phyloP scores from a whole-genome alignment of 2,797 vertebrate genomes.

The Arnoldichthys spilopterus region DNA sequence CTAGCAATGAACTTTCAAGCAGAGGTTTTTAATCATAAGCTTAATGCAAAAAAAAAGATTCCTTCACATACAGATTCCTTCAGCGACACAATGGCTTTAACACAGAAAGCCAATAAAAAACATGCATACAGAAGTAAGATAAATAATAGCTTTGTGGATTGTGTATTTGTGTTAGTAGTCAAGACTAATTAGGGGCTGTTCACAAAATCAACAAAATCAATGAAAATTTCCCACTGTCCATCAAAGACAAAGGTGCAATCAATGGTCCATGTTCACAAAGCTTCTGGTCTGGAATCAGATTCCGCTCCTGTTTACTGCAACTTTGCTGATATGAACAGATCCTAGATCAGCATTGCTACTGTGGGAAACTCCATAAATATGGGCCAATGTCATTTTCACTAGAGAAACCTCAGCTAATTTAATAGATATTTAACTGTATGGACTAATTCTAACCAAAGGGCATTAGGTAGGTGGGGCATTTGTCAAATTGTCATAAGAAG shows the following conservation, averaged over 20 bases:
- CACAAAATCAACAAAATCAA: conserved; percentile 20
- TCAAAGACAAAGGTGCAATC: conserved; percentile 25
- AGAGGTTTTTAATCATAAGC: background rate
- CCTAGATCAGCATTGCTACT: too few relatives aligned
- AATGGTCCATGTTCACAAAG: background rate
- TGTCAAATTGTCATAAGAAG: background rate
- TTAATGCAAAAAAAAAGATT: too few relatives aligned
- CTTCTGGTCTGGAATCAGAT: too few relatives aligned
- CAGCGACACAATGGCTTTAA: background rate
- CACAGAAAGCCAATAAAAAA: background rate
- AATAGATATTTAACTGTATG: background rate
- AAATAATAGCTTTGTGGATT: conserved; percentile 2
- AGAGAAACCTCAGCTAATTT: conserved; percentile 8
- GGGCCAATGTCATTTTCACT: conserved; percentile 1
- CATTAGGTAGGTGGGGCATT: background rate
- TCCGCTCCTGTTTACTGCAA: too few relatives aligned
- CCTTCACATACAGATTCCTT: background rate
- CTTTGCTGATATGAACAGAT: too few relatives aligned
- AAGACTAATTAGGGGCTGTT: background rate
- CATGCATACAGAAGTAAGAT: background rate
- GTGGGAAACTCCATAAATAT: too few relatives aligned
- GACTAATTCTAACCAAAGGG: conserved; percentile 5
- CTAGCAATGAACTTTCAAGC: background rate
- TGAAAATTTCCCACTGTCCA: conserved; percentile 9
- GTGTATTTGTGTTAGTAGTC: background rate